phyloP scores from a whole-genome alignment of 2,888 invertebrate genomes.

The Andrena minutula region DNA sequence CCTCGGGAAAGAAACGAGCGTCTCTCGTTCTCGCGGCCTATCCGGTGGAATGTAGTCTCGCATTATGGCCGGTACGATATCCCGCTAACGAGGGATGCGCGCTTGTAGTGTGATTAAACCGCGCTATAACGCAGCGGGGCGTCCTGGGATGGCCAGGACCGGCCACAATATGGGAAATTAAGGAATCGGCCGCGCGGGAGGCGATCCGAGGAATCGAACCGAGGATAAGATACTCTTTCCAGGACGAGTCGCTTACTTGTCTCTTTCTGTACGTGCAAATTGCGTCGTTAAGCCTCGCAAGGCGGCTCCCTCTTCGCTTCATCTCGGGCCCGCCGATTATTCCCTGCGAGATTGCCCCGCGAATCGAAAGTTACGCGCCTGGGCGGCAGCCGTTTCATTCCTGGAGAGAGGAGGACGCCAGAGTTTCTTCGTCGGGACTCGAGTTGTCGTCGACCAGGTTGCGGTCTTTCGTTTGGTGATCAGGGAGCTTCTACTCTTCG shows the following conservation, averaged over 20 bases:
- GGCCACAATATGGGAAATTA: constrained; percentile 80
- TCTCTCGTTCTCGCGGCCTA: constrained; percentile 37
- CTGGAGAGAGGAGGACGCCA: not conserved
- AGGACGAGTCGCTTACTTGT: constrained; percentile 37
- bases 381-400: constrained; percentile 14
- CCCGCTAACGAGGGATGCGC: constrained; percentile 84
- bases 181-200: constrained; percentile 73
- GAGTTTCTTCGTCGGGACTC: not conserved
- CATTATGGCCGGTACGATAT: constrained; percentile 83
- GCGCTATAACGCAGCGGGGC: constrained; percentile 83
- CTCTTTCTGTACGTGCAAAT: constrained; percentile 60
- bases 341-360: constrained; percentile 50
- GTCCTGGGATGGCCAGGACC: constrained; percentile 70
- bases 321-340: constrained; percentile 45
- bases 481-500: not conserved
- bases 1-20: constrained; percentile 34
- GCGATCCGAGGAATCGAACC: constrained; percentile 33
- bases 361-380: constrained; percentile 44
- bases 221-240: constrained; percentile 14
- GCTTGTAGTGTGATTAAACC: constrained; percentile 84
- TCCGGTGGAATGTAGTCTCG: constrained; percentile 80
- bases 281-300: constrained; percentile 58
- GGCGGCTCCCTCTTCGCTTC: constrained; percentile 5
- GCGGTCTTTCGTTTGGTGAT: not conserved
- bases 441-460: not conserved